Evolutionary conservation across 1,140 invertebrate species (phyloP), one percentile per base, ranked within the genome.

Genomic region (Calliphora vicina): DNA sequence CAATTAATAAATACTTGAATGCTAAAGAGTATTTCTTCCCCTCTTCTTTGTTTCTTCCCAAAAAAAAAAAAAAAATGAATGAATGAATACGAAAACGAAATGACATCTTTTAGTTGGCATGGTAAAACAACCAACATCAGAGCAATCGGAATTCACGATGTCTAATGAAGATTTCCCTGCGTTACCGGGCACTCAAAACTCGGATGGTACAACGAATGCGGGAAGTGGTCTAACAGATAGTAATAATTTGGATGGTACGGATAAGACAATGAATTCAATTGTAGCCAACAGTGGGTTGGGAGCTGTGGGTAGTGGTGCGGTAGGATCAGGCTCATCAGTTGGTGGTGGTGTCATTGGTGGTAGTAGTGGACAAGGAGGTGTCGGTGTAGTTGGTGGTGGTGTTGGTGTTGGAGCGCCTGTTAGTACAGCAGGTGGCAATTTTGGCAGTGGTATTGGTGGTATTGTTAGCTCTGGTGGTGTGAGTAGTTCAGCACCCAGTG

Each of bases 131-230:
- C 96, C 96, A 83, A 96, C 96, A 87, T 94, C 96, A 42, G 96
- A 98, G 91, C 93, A 96, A 86, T 97, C 95, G 87, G 98, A 99
- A 91, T 99, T 99, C 92, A 97, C 96, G 85, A 99, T 99, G 94
- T 98, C 97, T 86, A 97, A 95, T 85, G 98, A 99, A 93, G 99
- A 99, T 92, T 99, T 99, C 92, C 98, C 98, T 85, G 98, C 99
- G 88, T 93, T 99, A 91, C 99, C 95, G 83, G 95, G 94, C 90
- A 95, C 93, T 86, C 89, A 90, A 83, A 89, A 89, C 84, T 89
- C 88, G 67, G 89, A 91, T 82, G 92, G 92, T 85, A 93, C 93
- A 86, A 94, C 93, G 88, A 90, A 88, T 78, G 84, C 88, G 72
- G 86, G 87, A 82, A 25, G 74, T 43, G 73, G 35, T 27, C 74